These are phyloP conservation scores for Octonoba sinensis DNA, from an alignment of 2,888 invertebrate species.

Conservation along the genomic window DNA sequence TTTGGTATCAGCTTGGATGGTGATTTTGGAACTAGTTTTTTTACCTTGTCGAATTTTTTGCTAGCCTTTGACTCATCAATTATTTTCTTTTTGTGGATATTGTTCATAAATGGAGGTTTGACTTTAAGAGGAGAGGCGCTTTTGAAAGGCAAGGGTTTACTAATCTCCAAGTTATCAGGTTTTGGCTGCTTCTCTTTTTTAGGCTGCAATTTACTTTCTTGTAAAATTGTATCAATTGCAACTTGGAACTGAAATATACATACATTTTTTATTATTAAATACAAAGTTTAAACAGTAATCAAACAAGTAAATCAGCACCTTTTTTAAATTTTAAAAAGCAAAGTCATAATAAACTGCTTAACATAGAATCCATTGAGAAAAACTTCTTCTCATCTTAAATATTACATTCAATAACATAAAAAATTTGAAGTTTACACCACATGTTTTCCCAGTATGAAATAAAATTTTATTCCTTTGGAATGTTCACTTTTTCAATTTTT, in stretches of 20 bases:
- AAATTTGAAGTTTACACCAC: too few relatives aligned
- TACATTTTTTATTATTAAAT: too few relatives aligned
- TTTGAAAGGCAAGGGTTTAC: not conserved
- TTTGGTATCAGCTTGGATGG: not conserved
- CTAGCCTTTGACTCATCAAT: not conserved
- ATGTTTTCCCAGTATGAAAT: too few relatives aligned
- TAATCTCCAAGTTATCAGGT: not conserved
- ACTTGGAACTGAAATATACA: constrained; percentile 77
- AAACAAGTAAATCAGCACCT: too few relatives aligned
- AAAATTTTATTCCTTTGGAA: too few relatives aligned
- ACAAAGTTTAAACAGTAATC: too few relatives aligned
- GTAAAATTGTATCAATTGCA: constrained; percentile 84
- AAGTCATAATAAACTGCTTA: too few relatives aligned
- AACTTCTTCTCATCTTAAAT: too few relatives aligned
- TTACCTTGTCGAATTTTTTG: not conserved
- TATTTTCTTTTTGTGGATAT: constrained; percentile 73
- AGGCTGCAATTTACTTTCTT: constrained; percentile 68
- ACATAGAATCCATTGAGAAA: too few relatives aligned
- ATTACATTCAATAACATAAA: too few relatives aligned
- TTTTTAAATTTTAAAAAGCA: too few relatives aligned
- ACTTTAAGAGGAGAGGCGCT: not conserved
- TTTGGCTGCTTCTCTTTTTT: not conserved
- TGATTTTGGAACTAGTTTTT: not conserved
- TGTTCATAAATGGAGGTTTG: not conserved
- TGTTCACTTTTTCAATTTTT: too few relatives aligned